Percentiles rank a stretch among this genome's conserved stretches.
Conservation (phyloP, 2,797 vertebrate genomes). For the Sardinella longiceps region DNA sequence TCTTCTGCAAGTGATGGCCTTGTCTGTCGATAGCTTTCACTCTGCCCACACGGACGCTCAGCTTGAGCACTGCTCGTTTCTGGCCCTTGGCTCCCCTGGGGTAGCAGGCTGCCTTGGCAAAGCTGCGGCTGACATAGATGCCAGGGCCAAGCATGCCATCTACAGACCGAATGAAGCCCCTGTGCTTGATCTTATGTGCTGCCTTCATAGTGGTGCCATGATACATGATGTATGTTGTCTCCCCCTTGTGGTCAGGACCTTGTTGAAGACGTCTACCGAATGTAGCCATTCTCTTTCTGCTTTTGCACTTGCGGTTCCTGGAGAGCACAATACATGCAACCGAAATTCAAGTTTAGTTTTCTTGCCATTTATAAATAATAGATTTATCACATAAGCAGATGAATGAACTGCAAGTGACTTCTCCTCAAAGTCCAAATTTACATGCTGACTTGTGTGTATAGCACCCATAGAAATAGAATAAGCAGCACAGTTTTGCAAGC, state of each 20-base stretch:
- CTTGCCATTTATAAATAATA: not conserved
- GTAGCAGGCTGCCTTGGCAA: constrained; percentile 33
- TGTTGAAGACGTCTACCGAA: not conserved
- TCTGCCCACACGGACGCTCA: constrained; percentile 60
- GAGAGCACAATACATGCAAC: not conserved
- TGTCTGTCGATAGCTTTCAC: constrained; percentile 68
- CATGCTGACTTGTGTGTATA: too few species aligned
- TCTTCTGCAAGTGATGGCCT: constrained; percentile 66
- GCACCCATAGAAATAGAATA: too few species aligned
- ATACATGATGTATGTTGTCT: constrained; percentile 42
- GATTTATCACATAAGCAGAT: not conserved
- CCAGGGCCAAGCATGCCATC: constrained; percentile 48
- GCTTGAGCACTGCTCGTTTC: constrained; percentile 58
- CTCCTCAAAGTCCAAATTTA: too few species aligned
- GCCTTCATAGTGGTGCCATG: constrained; percentile 43
- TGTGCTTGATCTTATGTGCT: constrained; percentile 16
- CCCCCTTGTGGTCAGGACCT: not conserved
- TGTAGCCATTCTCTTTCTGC: not conserved
- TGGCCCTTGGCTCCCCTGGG: not conserved
- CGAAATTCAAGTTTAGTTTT: not conserved
- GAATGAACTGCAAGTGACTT: too few species aligned
- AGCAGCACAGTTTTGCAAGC: too few species aligned
- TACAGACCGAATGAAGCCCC: constrained; percentile 35
- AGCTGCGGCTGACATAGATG: constrained; percentile 45
- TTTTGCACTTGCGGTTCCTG: not conserved